A percentile compares a stretch with the other conserved stretches of the same genome.
Conservation (phyloP, 2,888 invertebrate genomes). For the Erebia palarica region DNA sequence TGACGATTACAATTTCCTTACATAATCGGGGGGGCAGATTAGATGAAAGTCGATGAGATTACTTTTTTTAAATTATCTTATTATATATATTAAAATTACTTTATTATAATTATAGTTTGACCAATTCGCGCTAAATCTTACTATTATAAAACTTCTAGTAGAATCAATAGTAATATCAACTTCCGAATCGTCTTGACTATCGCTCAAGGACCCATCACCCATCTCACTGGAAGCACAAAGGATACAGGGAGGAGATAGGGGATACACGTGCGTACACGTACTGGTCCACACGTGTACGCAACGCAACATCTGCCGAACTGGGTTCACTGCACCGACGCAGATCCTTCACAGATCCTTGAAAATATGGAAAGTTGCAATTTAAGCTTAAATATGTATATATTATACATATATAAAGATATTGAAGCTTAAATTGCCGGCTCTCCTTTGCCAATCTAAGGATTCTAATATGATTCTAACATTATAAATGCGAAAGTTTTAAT, state of each 20-base stretch:
- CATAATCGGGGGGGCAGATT: too few relatives aligned
- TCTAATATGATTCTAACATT: too few relatives aligned
- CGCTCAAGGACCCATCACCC: neutral
- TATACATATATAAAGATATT: too few relatives aligned
- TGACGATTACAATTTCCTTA: too few relatives aligned
- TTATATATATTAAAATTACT: too few relatives aligned
- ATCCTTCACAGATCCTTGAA: slow-evolving; percentile 42
- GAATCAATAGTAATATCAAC: neutral
- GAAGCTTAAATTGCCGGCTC: neutral
- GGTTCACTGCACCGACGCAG: slow-evolving; percentile 60
- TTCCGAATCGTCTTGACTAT: neutral
- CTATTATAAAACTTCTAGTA: too few relatives aligned
- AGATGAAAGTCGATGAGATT: too few relatives aligned
- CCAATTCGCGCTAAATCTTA: too few relatives aligned
- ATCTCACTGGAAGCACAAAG: neutral
- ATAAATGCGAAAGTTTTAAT: neutral
- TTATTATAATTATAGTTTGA: too few relatives aligned
- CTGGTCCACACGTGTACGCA: slow-evolving; percentile 53
- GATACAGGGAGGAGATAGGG: slow-evolving; percentile 24
- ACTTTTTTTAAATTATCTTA: too few relatives aligned
- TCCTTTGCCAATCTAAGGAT: neutral
- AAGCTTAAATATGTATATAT: too few relatives aligned
- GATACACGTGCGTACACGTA: slow-evolving; percentile 50
- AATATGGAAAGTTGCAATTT: neutral
- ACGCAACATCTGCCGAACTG: slow-evolving; percentile 54